Conservation (phyloP, 2,888 invertebrate species). For the Branchellion lobata region DNA sequence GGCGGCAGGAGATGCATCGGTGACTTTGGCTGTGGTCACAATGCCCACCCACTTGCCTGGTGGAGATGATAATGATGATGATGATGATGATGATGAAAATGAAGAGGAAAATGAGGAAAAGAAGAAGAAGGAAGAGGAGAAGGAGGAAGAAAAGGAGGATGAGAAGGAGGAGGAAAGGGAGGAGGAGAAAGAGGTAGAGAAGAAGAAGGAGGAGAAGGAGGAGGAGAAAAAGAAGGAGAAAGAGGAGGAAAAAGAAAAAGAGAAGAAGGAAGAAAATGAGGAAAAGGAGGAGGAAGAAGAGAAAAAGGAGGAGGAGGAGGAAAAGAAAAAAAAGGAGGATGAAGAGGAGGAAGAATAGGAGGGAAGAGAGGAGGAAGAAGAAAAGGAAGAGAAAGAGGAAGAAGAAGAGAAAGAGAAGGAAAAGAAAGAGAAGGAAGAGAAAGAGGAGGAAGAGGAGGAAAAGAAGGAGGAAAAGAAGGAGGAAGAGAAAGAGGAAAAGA, state of each 20-base stretch:
- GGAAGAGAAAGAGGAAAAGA: not conserved
- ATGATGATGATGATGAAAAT: conserved; percentile 6
- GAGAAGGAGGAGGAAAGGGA: not conserved
- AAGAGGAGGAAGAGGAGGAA: not conserved
- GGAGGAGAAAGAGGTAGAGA: not conserved
- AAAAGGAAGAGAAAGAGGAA: no score
- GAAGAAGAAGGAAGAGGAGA: not conserved
- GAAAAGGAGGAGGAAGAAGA: not conserved
- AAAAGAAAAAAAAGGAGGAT: not conserved
- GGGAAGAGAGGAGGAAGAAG: not conserved
- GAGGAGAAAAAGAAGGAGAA: no score
- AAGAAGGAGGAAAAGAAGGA: not conserved
- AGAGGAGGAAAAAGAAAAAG: not conserved
- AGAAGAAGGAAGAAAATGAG: not conserved
- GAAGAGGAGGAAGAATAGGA: not conserved
- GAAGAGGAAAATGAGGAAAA: not conserved
- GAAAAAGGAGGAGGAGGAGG: not conserved
- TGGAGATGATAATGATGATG: conserved; percentile 13
- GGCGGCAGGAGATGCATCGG: conserved; percentile 61
- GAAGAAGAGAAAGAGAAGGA: no score
- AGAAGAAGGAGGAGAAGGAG: no score
- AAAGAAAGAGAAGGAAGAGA: no score
- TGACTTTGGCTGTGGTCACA: conserved; percentile 59
- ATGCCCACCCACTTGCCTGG: conserved; percentile 57
- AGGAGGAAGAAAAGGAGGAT: not conserved